phyloP scores from a whole-genome alignment of 2,113 vertebrate species.

The Crotalus viridis region DNA sequence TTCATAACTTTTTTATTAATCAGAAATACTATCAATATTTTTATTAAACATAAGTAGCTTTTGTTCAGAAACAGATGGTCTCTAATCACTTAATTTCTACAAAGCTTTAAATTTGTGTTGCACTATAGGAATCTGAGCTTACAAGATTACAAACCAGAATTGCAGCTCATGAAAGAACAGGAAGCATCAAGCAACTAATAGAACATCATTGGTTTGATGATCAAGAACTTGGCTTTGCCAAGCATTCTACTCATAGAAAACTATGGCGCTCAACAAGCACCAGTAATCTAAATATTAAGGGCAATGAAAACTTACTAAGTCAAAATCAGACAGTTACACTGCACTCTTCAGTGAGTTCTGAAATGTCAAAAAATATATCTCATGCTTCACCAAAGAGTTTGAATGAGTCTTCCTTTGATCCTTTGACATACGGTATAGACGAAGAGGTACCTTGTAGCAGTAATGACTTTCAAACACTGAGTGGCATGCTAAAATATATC shows the following conservation, averaged over 20 bases:
- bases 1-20: neutral
- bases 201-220: conserved; percentile 5
- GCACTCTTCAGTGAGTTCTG: conserved; percentile 45
- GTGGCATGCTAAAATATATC: conserved; percentile 71
- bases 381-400: conserved; percentile 31
- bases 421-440: conserved; percentile 54
- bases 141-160: conserved; percentile 79
- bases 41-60: neutral
- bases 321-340: conserved; percentile 50
- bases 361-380: conserved; percentile 34
- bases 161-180: conserved; percentile 75
- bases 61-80: neutral
- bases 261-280: conserved; percentile 58
- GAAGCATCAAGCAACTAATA: conserved; percentile 60
- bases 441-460: conserved; percentile 49
- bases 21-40: neutral
- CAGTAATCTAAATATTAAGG: conserved; percentile 55
- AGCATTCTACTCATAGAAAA: conserved; percentile 48
- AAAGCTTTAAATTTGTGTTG: conserved; percentile 1
- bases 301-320: conserved; percentile 48
- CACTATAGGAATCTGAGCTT: conserved; percentile 81
- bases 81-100: neutral
- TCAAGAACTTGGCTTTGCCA: conserved; percentile 41
- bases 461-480: conserved; percentile 68
- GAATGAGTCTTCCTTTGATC: conserved; percentile 60